Conservation (phyloP, 2,113 vertebrate genomes). For the Apodemus sylvaticus region DNA sequence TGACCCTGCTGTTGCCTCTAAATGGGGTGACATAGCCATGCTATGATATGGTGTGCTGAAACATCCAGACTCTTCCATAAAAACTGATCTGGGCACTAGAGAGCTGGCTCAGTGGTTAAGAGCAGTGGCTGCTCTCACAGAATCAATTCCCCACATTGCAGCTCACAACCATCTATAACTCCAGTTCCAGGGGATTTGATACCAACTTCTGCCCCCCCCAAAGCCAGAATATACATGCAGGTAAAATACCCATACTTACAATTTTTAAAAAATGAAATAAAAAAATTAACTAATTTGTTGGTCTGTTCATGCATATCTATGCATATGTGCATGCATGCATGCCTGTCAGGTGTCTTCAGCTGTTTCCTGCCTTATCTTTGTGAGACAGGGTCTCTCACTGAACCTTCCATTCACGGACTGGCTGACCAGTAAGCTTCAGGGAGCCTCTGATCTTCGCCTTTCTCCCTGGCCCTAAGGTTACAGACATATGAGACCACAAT, state of each 20-base stretch:
- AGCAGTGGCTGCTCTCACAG: not conserved
- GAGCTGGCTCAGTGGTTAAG: not conserved
- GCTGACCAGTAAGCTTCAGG: not conserved
- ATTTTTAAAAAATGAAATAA: not conserved
- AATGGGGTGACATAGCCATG: accelerated
- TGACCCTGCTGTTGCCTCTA: no score
- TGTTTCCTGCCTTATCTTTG: not conserved
- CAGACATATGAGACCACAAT: not conserved
- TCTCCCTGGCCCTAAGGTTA: not conserved
- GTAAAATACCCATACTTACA: not conserved
- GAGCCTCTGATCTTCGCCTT: not conserved
- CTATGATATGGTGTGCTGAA: no score
- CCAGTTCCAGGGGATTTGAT: not conserved
- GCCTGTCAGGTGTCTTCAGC: not conserved
- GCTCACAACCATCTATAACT: not conserved
- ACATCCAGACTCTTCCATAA: not conserved
- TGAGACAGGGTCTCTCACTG: not conserved
- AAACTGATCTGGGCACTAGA: not conserved
- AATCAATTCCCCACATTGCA: not conserved
- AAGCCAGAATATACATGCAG: not conserved
- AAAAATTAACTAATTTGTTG: not conserved
- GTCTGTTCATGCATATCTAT: not conserved
- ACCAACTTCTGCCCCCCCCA: not conserved
- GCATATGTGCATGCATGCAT: no score
- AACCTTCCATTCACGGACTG: not conserved